Evolutionary conservation across 1,140 invertebrate species (phyloP).

Genomic region (Trachymyrmex septentrionalis): DNA sequence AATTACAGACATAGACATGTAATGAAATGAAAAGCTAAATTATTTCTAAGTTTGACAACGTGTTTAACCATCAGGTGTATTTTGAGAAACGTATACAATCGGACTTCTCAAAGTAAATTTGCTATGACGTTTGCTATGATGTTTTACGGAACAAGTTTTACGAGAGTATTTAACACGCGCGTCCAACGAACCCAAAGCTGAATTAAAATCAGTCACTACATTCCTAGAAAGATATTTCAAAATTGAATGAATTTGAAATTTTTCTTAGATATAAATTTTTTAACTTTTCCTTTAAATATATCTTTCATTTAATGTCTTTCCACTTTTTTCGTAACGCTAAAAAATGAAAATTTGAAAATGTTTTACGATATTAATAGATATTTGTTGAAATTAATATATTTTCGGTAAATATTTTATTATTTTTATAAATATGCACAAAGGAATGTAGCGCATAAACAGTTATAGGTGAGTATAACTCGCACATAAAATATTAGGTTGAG

Average conservation of each 20-base stretch:
- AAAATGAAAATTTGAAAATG: not conserved
- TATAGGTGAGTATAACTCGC: not conserved
- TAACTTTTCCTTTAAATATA: not conserved
- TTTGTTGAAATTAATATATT: not conserved
- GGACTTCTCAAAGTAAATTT: not conserved
- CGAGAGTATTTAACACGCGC: not conserved
- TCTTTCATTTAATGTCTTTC: not conserved
- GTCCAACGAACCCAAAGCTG: not conserved
- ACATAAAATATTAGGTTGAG: too few relatives aligned
- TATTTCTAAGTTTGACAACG: not conserved
- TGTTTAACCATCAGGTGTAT: not conserved
- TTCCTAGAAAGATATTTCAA: not conserved
- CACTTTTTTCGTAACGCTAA: not conserved
- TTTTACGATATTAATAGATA: slow-evolving; percentile 1
- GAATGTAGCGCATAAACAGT: not conserved
- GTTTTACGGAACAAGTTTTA: not conserved
- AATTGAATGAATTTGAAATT: not conserved
- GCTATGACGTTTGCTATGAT: not conserved
- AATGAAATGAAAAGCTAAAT: not conserved
- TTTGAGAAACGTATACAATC: not conserved
- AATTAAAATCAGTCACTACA: not conserved
- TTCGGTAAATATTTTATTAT: not conserved
- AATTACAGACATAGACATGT: not conserved
- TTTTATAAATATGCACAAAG: not conserved
- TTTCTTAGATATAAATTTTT: not conserved